Base-by-base conservation (phyloP, 2,113 vertebrate genomes). In the Danionella cerebrum region DNA sequence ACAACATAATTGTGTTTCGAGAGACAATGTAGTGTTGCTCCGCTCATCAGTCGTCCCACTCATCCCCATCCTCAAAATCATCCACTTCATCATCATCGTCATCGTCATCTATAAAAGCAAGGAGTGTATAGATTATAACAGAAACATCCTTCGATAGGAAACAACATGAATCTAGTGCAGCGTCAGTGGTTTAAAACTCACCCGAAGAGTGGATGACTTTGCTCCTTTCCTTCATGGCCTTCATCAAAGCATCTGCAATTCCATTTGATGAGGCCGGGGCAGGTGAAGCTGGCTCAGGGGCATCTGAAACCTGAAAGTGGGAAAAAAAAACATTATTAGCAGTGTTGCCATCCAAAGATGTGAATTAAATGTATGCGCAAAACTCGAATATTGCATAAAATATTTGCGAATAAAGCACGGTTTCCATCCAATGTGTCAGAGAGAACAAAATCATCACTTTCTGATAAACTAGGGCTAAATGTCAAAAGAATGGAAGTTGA, bases 161-260 rank as follows among this genome's bases (percentile, higher is more conserved):
- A n/a, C n/a, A n/a, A n/a, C n/a, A n/a, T n/a, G n/a, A n/a, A n/a
- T n/a, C n/a, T n/a, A n/a, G n/a, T n/a, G n/a, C n/a, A n/a, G n/a
- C n/a, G n/a, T n/a, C n/a, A n/a, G n/a, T n/a, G n/a, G n/a, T n/a
- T n/a, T n/a, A n/a, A n/a, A 52, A 14, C 33, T 0, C 78, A 98
- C 95, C 94, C 88, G 95, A 98, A 79, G 94, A 98, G 86, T 98
- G 96, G 89, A 98, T 98, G 79, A 93, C 96, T 87, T 91, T 95
- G 90, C 92, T 96, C 87, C 96, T 90, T 83, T 94, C 95, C 91
- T 98, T 91, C 93, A 98, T 98, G 82, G 95, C 95, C 80, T 96
- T 93, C 94, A 98, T 98, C 79, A 98, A 79, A 0, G 96, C 96
- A 42, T 94, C 94, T 39, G 98, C 96, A 64, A 98, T 98, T 75